Evolutionary conservation across 2,797 vertebrate genomes (phyloP).

Genomic region (Poecilia wingei): DNA sequence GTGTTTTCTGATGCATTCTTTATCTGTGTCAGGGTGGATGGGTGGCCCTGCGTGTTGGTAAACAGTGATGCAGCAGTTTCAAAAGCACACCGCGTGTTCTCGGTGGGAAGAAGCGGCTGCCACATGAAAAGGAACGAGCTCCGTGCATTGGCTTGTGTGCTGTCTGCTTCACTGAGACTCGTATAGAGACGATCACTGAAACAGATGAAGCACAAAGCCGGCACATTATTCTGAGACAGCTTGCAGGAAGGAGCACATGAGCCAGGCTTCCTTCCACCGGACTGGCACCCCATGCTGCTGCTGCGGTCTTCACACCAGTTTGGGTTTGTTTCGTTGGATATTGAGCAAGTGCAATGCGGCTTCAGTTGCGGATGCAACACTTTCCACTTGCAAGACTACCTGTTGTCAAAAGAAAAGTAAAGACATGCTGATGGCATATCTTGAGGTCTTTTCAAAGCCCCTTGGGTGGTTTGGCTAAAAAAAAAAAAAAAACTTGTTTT

Average conservation of each 20-base stretch:
- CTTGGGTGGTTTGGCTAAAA: slow-evolving; percentile 12
- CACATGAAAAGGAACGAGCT: slow-evolving; percentile 75
- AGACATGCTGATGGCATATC: background rate
- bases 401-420: background rate
- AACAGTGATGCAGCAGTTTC: slow-evolving; percentile 78
- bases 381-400: slow-evolving; percentile 26
- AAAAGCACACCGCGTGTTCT: slow-evolving; percentile 43
- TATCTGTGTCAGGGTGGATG: background rate
- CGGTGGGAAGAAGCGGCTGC: slow-evolving; percentile 67
- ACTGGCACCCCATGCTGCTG: slow-evolving; percentile 5
- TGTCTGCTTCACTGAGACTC: slow-evolving; percentile 26
- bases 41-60: slow-evolving; percentile 41
- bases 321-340: background rate
- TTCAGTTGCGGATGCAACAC: slow-evolving; percentile 21
- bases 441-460: background rate
- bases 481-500: background rate
- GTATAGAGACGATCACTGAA: slow-evolving; percentile 5
- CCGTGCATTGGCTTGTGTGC: slow-evolving; percentile 43
- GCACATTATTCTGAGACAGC: slow-evolving; percentile 25
- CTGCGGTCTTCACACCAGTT: slow-evolving; percentile 35
- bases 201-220: slow-evolving; percentile 29
- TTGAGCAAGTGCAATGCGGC: background rate
- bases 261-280: background rate
- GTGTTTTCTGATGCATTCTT: background rate
- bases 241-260: slow-evolving; percentile 59